Base-by-base conservation (phyloP, 2,888 invertebrate genomes). In the Xestia xanthographa region DNA sequence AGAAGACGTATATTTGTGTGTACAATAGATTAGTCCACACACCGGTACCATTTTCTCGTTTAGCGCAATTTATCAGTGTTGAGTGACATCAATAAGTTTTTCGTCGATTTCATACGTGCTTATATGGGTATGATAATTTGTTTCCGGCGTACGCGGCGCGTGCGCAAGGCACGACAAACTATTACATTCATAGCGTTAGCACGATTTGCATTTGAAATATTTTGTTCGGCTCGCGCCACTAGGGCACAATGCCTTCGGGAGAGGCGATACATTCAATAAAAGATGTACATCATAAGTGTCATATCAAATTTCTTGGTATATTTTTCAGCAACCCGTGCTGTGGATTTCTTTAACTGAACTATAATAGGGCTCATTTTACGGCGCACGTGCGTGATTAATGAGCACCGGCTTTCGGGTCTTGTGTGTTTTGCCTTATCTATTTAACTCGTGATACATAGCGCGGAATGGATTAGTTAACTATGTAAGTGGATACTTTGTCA, bases 131-230 rank as follows among this genome's bases (percentile, higher is more conserved):
- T 96, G 96, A 96, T 96, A 96, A 96, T 96, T 96, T 96, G 94
- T 96, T 95, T 96, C 96, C 96, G 96, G 96, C 95, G 93, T 93
- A 90, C 85, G 90, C 93, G 94, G 93, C 96, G 95, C 96, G 96
- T 96, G 96, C 96, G 96, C 96, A 92, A 88, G 92, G 90, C 95
- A 94, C 96, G 95, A 96, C 95, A 94, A 93, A 95, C 95, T 95
- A 95, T 95, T 95, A 96, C 96, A 95, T 95, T 96, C 95, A 96
- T 95, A 92, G 95, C 94, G 94, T 93, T 94, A 92, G 95, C 95
- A 96, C 96, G 96, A 96, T 96, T 96, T 96, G 96, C 96, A 96
- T 96, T 95, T 96, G 96, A 96, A 96, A 95, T 95, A 96, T 95
- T 95, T 95, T 91, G 93, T 95, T 92, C 91, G 92, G 92, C 93